Base-by-base conservation (phyloP, 2,888 invertebrate genomes). In the Caenorhabditis sp. region DNA sequence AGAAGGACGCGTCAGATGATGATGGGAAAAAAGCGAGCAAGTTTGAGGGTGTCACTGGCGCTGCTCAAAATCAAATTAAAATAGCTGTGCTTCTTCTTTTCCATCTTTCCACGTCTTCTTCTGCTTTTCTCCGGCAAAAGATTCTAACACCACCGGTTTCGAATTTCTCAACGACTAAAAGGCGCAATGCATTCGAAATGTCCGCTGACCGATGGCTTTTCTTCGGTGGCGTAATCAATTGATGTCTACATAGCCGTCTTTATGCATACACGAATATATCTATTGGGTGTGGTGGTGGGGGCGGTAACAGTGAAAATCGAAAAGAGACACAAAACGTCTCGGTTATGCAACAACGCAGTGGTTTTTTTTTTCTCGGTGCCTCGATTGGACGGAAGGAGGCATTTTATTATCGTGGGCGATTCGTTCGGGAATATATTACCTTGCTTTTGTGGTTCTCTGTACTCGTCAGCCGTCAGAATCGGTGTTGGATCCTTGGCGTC, bases 371-470 rank as follows among this genome's bases (percentile, higher is more conserved):
- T 47, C 19, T 47, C 5, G 47, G 2, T 47, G 44, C n/a, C n/a
- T 72, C 35, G 35, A 73, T 49, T 35, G 51, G 61, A 24, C 35
- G 61, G 26, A 73, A 73, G 35, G 35, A 49, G 58, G 7, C 41
- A 47, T 12, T 19, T 19, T 38, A 22, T 59, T 38, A 38, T 22
- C 22, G 38, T 19, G 10, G 24, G 24, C 8, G 22, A 12, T 14
- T 24, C 5, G 12, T 68, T 54, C 22, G 10, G 28, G 35, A 26
- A 75, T 49, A 16, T 66, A 26, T 51, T 49, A 79, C 77, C 76
- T 77, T 82, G 82, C 56, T 79, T 82, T 49, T 35, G 49, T 19
- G 82, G 82, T 47, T 82, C 82, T 22, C 68, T 54, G 56, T 82
- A 83, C n/a, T 63, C 69, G 44, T 83, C 83, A 2, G 83, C 83